Evolutionary conservation across 2,113 vertebrate species (phyloP), one percentile per base, ranked within the genome.

Genomic region (Poeciliopsis prolifica): DNA sequence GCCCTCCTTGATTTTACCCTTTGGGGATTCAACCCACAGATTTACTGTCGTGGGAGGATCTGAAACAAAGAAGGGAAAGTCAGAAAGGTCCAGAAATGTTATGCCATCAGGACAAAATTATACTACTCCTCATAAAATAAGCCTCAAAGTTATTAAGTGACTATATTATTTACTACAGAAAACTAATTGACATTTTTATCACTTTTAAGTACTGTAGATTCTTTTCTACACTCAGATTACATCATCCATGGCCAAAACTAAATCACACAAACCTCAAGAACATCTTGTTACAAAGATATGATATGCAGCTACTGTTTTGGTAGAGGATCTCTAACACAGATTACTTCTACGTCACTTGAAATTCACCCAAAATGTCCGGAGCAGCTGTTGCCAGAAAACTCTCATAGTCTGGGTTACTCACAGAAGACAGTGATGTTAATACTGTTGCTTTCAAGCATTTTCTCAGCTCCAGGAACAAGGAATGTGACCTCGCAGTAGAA

Each of bases 401-500:
- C 40, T 58, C 51, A 10, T n/a, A 17, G 51, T 58, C 7, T 10
- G 24, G 7, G 22, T 58, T 10, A 93, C 97, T 97, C 89, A 98
- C 97, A 98, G 87, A 83, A 85, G 1, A 99, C 82, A 0, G 85
- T 94, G 85, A 99, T 68, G 0, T 79, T 92, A 78, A 96, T 91
- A 0, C 0, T 2, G 0, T 0, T 14, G 0, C 95, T 96, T 42
- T 96, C 89, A 0, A 74, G 80, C 80, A 95, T 85, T 3, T 0
- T 88, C 3, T 5, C 68, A 2, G 61, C 91, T 3, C 93, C 95
- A 31, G 72, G 84, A 71, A 95, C 80, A 51, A 77, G 61, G 94
- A 95, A 98, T 79, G 76, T 91, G 83, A 96, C 93, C 44, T 97
- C 92, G 67, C 98, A 99, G 91, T 96, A 96, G 89, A 95, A 98